Evolutionary conservation across 2,888 invertebrate genomes (phyloP).

Genomic region (Miltochrista miniata): DNA sequence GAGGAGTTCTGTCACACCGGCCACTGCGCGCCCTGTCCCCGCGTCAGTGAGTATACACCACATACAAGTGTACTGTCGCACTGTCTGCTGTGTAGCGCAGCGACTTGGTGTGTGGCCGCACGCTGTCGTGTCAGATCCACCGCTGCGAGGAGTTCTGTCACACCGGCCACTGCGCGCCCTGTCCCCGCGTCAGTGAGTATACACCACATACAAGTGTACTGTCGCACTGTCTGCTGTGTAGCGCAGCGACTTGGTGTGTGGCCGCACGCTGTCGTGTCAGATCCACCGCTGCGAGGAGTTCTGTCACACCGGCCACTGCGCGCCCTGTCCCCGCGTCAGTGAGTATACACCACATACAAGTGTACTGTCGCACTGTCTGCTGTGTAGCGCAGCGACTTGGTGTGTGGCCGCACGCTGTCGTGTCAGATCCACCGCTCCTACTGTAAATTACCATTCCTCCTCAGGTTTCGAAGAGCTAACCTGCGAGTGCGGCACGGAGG

Average conservation of each 20-base stretch:
- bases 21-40: slow-evolving; percentile 90
- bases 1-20: slow-evolving; percentile 95
- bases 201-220: too few relatives aligned
- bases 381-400: slow-evolving; percentile 94
- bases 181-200: slow-evolving; percentile 88
- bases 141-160: slow-evolving; percentile 96
- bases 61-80: too few relatives aligned
- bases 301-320: slow-evolving; percentile 95
- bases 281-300: slow-evolving; percentile 93
- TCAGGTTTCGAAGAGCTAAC: slow-evolving; percentile 92
- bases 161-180: slow-evolving; percentile 91
- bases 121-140: slow-evolving; percentile 94
- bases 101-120: slow-evolving; percentile 90
- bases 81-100: slow-evolving; percentile 96
- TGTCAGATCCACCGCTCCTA: slow-evolving; percentile 96
- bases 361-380: slow-evolving; percentile 94
- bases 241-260: slow-evolving; percentile 93
- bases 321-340: slow-evolving; percentile 90
- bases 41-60: slow-evolving; percentile 86
- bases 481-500: slow-evolving; percentile 95
- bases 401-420: slow-evolving; percentile 91
- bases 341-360: too few relatives aligned
- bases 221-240: slow-evolving; percentile 95
- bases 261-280: slow-evolving; percentile 92
- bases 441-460: too few relatives aligned